Evolutionary conservation across 1,140 invertebrate genomes (phyloP).

Genomic region (Aleiodes sp.): DNA sequence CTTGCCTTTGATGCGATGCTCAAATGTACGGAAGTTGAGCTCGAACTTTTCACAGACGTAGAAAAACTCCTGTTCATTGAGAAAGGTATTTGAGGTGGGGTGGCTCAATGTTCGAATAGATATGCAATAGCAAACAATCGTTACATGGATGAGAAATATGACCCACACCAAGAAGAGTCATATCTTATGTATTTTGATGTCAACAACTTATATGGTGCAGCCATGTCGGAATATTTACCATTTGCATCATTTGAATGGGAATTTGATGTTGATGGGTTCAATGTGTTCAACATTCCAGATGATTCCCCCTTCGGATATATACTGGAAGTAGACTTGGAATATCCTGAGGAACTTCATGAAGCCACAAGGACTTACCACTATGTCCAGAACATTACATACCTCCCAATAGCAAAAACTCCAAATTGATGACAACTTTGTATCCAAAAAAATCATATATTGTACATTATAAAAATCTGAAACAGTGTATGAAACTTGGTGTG

Average conservation of each 20-base stretch:
- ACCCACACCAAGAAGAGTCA: constrained; percentile 31
- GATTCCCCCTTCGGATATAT: background rate
- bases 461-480: background rate
- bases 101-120: constrained; percentile 49
- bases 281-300: background rate
- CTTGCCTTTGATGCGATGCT: too few relatives aligned
- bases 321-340: background rate
- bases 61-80: constrained; percentile 54
- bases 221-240: constrained; percentile 42
- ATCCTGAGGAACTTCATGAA: background rate
- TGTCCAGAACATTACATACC: background rate
- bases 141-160: constrained; percentile 36
- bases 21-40: background rate
- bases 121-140: constrained; percentile 49
- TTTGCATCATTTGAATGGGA: constrained; percentile 42
- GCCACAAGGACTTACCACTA: background rate
- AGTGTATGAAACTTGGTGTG: background rate
- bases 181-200: constrained; percentile 48
- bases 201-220: constrained; percentile 53
- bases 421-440: background rate
- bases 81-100: constrained; percentile 38
- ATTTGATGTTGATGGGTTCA: background rate
- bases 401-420: background rate
- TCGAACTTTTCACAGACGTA: constrained; percentile 55
- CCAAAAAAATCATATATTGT: background rate